Conservation (phyloP, 2,888 invertebrate species). For the Phymatocera aterrima region DNA sequence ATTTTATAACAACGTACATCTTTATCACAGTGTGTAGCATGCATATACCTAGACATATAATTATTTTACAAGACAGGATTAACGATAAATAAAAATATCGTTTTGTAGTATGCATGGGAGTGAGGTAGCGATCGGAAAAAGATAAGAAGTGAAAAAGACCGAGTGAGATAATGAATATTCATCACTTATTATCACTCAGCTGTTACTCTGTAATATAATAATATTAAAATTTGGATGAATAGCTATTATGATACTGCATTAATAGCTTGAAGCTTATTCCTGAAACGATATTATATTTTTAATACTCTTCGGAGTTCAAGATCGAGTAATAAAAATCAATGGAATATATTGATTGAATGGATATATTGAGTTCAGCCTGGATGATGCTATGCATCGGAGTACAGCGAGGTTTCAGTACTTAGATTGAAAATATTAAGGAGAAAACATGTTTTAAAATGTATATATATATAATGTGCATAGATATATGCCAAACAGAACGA, state of each 20-base stretch:
- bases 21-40: neutral
- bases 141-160: neutral
- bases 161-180: neutral
- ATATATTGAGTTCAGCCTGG: neutral
- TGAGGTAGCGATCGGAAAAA: neutral
- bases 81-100: neutral
- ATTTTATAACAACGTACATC: conserved; percentile 11
- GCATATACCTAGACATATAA: too few relatives aligned
- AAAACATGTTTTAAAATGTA: neutral
- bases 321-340: neutral
- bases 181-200: neutral
- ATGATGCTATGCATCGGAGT: neutral
- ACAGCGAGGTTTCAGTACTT: conserved; percentile 5
- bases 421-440: neutral
- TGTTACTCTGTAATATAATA: neutral
- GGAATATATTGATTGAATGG: neutral
- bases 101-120: neutral
- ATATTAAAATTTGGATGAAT: neutral
- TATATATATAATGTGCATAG: neutral
- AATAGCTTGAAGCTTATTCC: conserved; percentile 3
- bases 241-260: neutral
- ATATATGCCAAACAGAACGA: too few relatives aligned
- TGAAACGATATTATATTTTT: conserved; percentile 2
- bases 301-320: neutral
- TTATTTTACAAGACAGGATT: neutral